These are phyloP conservation scores for Helicoverpa assulta DNA, from an alignment of 2,888 invertebrate species.

Conservation along the genomic window DNA sequence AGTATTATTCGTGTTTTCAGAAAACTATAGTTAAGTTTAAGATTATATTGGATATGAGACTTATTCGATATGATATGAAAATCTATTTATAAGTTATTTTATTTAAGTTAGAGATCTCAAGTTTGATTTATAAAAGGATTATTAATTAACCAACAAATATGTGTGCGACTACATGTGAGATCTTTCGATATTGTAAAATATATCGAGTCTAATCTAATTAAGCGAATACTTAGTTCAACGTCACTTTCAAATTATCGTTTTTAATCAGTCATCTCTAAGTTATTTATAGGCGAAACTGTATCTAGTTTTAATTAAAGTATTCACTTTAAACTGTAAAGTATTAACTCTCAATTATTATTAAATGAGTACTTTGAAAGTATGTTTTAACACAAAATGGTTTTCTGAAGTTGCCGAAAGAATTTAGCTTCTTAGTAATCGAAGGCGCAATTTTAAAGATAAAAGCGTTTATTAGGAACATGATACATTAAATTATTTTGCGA, in stretches of 20 bases:
- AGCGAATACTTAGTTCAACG: constrained; percentile 46
- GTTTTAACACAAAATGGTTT: constrained; percentile 34
- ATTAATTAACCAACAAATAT: constrained; percentile 2
- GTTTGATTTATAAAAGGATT: not conserved
- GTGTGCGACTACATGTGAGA: constrained; percentile 26
- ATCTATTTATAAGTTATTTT: not conserved
- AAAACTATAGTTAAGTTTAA: too few species aligned
- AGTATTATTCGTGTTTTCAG: too few species aligned
- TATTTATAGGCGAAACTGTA: constrained; percentile 20
- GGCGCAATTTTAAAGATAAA: constrained; percentile 28
- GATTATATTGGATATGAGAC: too few species aligned
- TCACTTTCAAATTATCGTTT: constrained; percentile 43
- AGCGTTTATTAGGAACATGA: constrained; percentile 40
- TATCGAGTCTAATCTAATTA: constrained; percentile 58
- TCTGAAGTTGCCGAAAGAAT: constrained; percentile 40
- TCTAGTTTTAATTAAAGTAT: constrained; percentile 17
- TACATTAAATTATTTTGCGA: constrained; percentile 58
- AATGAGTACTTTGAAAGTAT: constrained; percentile 18
- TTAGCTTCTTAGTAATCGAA: constrained; percentile 28
- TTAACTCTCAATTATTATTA: constrained; percentile 6
- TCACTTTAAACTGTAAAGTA: constrained; percentile 1
- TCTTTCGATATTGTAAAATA: constrained; percentile 34
- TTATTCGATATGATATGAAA: too few species aligned
- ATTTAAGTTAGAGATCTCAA: not conserved
- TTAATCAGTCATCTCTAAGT: constrained; percentile 30